Base-by-base conservation (phyloP, 2,797 vertebrate species). In the Crenuchus spilurus region DNA sequence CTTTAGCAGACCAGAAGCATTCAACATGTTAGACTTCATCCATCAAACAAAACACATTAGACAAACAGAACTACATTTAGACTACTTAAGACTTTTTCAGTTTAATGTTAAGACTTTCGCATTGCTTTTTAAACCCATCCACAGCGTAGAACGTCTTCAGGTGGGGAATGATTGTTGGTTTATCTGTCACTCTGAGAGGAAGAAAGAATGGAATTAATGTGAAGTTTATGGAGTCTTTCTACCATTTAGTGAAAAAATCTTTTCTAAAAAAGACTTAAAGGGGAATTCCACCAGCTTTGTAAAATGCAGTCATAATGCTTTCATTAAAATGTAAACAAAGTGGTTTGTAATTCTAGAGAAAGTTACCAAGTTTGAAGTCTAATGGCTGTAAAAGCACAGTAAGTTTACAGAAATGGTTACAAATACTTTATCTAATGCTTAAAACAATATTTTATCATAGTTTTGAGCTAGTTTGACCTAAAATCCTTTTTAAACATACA, bases 81-180 rank as follows among this genome's bases (percentile, higher is more conserved):
- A 28, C 9, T 24, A 18, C 70, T 86, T 84, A 86, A 87, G 85
- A 86, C 85, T 85, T 11, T 84, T 63, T 22, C 22, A 41, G 84
- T 85, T 83, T 82, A 80, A 78, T 84, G 82, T 83, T 81, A 86
- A 85, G 84, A 84, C 79, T 84, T 83, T 55, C 7, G 26, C 58
- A 58, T 64, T 54, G 24, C 58, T 62, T 18, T 46, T 31, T 18
- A 65, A n/a, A 44, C 18, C 39, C 28, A 55, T 22, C 10, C 22
- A 70, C 37, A 70, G 64, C 1, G 33, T 20, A 46, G 51, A 54
- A 46, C 39, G 18, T 37, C 58, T 67, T 41, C 33, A 66, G 44
- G 62, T 78, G 52, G 72, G 62, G 39, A 77, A 37, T 67, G 28
- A 71, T 54, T 68, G 39, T 24, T 57, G 51, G 54, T 13, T 26